Evolutionary conservation across 2,888 invertebrate species (phyloP), one percentile per base, ranked within the genome.

Genomic region (Harmothoe impar): DNA sequence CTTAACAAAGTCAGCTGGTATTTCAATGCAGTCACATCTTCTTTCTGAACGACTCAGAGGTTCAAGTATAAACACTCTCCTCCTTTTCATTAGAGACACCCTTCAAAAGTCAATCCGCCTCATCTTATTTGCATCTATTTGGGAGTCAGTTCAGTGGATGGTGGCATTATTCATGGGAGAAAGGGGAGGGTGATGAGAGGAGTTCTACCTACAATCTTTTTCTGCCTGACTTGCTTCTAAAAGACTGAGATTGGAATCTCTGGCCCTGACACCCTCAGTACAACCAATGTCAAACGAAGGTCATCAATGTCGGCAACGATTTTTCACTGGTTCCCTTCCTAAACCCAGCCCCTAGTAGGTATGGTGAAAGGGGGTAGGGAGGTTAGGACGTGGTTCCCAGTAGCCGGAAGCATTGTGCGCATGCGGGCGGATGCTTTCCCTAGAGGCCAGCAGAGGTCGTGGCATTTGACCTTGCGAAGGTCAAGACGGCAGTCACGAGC

Each of bases 171-270:
- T 72, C 72, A 72, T 25, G 15, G 25, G 15, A 72, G 29, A 72
- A 72, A 72, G 31, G 29, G 25, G 5, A 72, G 25, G 31, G 31
- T 25, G 31, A 72, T 25, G 25, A 72, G 31, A 72, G 72, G 31
- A 23, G 25, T 72, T 72, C 25, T 72, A 29, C 29, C 29, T 3
- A 29, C 29, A 72, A n/a, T 81, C 81, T 17, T 81, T 81, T 81
- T 81, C 81, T 25, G 81, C 81, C 81, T 81, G 81, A 33, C 15
- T 43, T 35, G 20, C 81, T 25, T 81, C n/a, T 81, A 81, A 81
- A 81, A 20, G 81, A 81, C 81, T 81, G 81, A 81, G 81, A 81
- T 81, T 81, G 81, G 43, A 81, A 33, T 81, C 81, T 81, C 81
- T 33, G 81, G 33, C 35, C 17, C 81, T 81, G 81, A 81, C 81